Base-by-base conservation (phyloP, 2,113 vertebrate species). In the Chloropsis cyanopogon region DNA sequence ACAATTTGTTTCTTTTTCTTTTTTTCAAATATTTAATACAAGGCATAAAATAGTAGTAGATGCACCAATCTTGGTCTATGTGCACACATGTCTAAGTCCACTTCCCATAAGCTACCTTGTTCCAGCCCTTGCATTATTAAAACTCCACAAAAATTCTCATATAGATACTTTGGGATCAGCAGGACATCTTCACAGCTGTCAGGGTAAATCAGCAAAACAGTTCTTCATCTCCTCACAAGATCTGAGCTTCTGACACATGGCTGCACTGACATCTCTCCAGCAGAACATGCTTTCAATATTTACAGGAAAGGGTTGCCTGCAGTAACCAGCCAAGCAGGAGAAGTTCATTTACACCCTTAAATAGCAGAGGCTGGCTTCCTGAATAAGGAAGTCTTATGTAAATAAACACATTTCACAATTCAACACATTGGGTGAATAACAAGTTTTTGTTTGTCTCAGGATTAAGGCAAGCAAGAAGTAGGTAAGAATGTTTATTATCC, bases 401-500 rank as follows among this genome's bases (percentile, higher is more conserved):
- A 95, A 96, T 44, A 93, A 95, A 96, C 68, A 75, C 65, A 82
- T 96, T 96, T 95, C 92, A 93, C 88, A 94, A 90, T 83, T 93
- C 94, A 88, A 65, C 56, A 49, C n/a, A 86, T 10, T 0, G 1
- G 70, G 49, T 10, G 57, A 93, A 94, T 54, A 88, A 78, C 41
- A 80, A 90, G 35, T 29, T 89, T 84, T 82, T 68, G 72, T 92
- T 83, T 92, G 64, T 52, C 72, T 83, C 39, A 37, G 29, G 53
- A 65, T 57, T 25, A 71, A 49, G 65, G 25, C 37, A 88, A 15
- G 76, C 54, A 88, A 71, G 77, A 92, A 72, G 15, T 23, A 93
- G 72, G 64, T 61, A 92, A 86, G 44, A 82, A 20, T 50, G 29
- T 46, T 88, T 49, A 88, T 57, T 46, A 60, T 10, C 21, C 20